Evolutionary conservation across 2,797 vertebrate species (phyloP).

Genomic region (Aulostomus chinensis): DNA sequence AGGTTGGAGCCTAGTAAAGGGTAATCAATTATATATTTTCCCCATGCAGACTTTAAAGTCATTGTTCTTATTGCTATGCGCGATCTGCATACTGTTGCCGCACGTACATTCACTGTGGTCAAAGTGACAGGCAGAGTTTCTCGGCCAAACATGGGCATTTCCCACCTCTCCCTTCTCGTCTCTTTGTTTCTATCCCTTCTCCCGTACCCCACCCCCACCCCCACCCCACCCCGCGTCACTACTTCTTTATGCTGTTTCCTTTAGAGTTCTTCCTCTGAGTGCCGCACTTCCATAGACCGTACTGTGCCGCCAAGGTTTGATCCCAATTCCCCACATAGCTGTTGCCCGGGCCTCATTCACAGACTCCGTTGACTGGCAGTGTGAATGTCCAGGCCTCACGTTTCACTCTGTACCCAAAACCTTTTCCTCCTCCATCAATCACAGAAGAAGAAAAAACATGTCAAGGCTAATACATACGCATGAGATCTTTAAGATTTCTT

Average conservation of each 20-base stretch:
- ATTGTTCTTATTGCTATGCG: conserved; percentile 32
- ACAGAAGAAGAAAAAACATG: conserved; percentile 74
- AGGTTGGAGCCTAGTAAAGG: conserved; percentile 27
- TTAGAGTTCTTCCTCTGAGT: conserved; percentile 47
- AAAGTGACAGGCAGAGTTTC: conserved; percentile 36
- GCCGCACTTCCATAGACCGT: conserved; percentile 50
- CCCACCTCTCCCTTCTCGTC: conserved; percentile 35
- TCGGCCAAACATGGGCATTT: conserved; percentile 30
- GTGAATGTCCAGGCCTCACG: conserved; percentile 69
- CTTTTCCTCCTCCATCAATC: conserved; percentile 74
- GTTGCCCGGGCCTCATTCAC: conserved; percentile 72
- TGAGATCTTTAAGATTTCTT: conserved; percentile 51
- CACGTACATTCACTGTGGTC: conserved; percentile 30
- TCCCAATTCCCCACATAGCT: conserved; percentile 55
- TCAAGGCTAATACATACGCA: conserved; percentile 66
- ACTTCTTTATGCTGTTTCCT: conserved; percentile 54
- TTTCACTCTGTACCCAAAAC: conserved; percentile 62
- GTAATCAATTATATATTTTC: conserved; percentile 37
- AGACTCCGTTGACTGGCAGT: conserved; percentile 61
- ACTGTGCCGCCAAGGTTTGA: conserved; percentile 40
- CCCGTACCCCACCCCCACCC: conserved; percentile 5
- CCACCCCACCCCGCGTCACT: conserved; percentile 22
- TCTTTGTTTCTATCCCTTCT: conserved; percentile 60
- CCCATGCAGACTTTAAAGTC: conserved; percentile 27
- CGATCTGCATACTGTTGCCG: conserved; percentile 31